Evolutionary conservation across 2,888 invertebrate genomes (phyloP).

Genomic region (Polydesmus complanatus): DNA sequence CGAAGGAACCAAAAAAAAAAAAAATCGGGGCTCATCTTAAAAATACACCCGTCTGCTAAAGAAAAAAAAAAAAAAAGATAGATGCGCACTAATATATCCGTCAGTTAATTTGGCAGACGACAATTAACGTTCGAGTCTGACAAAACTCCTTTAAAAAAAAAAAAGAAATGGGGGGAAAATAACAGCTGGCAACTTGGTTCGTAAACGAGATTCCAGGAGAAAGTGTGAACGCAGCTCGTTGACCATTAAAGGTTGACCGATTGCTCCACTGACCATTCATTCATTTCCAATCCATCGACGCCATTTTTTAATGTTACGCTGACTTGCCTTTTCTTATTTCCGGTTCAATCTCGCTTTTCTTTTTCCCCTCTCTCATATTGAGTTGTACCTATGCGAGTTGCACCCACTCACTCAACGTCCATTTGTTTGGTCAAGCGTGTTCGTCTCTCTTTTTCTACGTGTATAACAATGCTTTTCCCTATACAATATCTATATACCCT

Average conservation of each 20-base stretch:
- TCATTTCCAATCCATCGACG: background rate
- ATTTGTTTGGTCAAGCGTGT: background rate
- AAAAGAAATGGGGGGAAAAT: background rate
- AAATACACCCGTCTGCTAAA: too few species aligned
- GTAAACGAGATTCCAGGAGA: background rate
- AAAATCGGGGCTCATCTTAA: background rate
- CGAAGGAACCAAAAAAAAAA: background rate
- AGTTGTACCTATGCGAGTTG: too few species aligned
- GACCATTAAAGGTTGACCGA: background rate
- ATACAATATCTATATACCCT: background rate
- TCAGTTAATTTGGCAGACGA: background rate
- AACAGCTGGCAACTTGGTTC: background rate
- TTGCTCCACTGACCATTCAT: background rate
- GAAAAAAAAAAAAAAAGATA: background rate
- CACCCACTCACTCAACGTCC: background rate
- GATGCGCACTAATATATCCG: background rate
- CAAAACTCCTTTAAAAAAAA: background rate
- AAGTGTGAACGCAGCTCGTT: background rate
- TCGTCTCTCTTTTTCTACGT: background rate
- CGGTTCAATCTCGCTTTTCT: too few species aligned
- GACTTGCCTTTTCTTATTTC: background rate
- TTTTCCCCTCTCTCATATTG: background rate
- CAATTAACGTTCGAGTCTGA: background rate
- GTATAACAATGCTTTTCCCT: too few species aligned
- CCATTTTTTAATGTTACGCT: background rate